Conservation (phyloP, 2,797 vertebrate species). For the Emys orbicularis region DNA sequence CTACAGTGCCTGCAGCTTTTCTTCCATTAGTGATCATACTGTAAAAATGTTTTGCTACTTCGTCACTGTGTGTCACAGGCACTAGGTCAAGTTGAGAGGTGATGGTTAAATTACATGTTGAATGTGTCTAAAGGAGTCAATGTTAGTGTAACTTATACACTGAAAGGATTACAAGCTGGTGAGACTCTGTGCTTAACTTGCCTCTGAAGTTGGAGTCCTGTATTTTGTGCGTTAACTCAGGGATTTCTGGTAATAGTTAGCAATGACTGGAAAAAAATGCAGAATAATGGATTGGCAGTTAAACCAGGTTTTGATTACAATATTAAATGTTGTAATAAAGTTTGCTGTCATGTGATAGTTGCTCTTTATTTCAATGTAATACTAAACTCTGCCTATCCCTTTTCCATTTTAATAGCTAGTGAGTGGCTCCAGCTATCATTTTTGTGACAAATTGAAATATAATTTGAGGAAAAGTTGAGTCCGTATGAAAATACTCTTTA, state of each 20-base stretch:
- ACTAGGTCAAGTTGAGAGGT: accelerated
- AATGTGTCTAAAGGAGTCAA: neutral
- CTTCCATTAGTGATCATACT: neutral
- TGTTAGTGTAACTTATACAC: neutral
- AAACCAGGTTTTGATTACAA: neutral
- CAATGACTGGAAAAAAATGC: neutral
- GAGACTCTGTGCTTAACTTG: neutral
- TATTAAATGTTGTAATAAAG: neutral
- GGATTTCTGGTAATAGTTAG: neutral
- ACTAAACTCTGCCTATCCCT: neutral
- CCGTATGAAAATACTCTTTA: neutral
- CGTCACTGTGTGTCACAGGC: neutral
- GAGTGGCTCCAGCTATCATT: neutral
- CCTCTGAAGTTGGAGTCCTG: neutral
- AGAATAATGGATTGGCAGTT: neutral
- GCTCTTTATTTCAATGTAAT: neutral
- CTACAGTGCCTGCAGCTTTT: neutral
- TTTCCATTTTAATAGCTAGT: neutral
- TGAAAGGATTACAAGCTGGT: neutral
- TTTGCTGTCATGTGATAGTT: neutral
- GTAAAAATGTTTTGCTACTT: neutral
- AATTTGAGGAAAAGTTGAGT: neutral
- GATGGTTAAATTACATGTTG: neutral
- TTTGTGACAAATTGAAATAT: neutral
- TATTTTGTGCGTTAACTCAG: neutral